A percentile compares a stretch with the other conserved stretches of the same genome.
Conservation (phyloP, 1,140 invertebrate genomes). For the Hestina assimilis region DNA sequence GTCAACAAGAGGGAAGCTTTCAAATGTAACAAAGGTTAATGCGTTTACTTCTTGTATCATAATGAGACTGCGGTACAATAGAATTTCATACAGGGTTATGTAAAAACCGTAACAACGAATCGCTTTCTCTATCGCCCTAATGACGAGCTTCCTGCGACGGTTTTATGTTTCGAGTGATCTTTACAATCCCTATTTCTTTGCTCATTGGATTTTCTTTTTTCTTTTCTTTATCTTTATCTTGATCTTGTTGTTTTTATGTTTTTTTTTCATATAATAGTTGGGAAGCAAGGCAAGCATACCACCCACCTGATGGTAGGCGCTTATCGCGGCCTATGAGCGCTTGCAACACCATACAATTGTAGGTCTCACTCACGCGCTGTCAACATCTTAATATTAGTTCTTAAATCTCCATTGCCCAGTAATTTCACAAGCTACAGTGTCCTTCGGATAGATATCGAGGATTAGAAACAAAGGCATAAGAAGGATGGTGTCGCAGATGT, state of each 20-base stretch:
- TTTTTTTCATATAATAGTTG: neutral
- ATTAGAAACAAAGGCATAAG: no score
- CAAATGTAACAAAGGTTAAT: constrained; percentile 42
- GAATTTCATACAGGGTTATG: constrained; percentile 16
- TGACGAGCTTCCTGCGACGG: constrained; percentile 22
- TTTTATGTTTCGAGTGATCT: constrained; percentile 21
- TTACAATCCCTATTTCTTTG: neutral
- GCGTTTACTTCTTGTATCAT: constrained; percentile 36
- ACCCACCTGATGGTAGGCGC: no score
- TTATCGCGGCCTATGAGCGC: no score
- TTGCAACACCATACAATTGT: no score
- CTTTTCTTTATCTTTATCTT: neutral
- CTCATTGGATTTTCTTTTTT: neutral
- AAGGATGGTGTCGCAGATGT: no score
- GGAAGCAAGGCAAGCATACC: no score
- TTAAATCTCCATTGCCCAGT: no score
- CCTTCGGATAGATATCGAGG: no score
- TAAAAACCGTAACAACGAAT: constrained; percentile 29
- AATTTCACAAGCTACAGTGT: no score
- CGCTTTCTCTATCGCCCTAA: constrained; percentile 24
- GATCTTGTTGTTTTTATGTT: neutral
- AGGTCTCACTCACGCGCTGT: no score
- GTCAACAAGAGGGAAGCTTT: constrained; percentile 15
- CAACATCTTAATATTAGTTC: no score
- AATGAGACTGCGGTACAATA: constrained; percentile 23